Base-by-base conservation (phyloP, 92 coral and sea anemone genomes). In the Virgularia gustaviana region DNA sequence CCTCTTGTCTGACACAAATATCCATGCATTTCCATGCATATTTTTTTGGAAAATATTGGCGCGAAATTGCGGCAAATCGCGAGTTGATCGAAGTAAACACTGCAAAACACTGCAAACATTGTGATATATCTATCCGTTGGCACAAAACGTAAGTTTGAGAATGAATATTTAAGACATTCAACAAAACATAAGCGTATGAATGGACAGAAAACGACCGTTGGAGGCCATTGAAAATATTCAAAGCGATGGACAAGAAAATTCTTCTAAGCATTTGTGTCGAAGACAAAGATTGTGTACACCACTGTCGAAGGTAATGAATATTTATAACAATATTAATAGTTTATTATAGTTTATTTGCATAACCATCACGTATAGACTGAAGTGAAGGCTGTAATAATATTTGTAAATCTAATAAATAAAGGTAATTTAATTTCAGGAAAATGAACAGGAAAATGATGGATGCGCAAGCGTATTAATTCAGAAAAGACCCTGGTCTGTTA, bases 401-500 rank as follows among this genome's bases (percentile, higher is more conserved):
- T n/a, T n/a, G n/a, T n/a, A n/a, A n/a, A n/a, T n/a, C n/a, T n/a
- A n/a, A n/a, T n/a, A n/a, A n/a, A n/a, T n/a, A n/a, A n/a, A n/a
- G n/a, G n/a, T n/a, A n/a, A n/a, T n/a, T n/a, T n/a, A n/a, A n/a
- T n/a, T n/a, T n/a, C n/a, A n/a, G n/a, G n/a, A n/a, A n/a, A n/a
- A n/a, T n/a, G n/a, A n/a, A n/a, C n/a, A n/a, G n/a, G n/a, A n/a
- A n/a, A 16, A 41, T 41, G 49, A 9, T 41, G 49, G 9, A 9
- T 41, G 25, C 2, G 15, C 22, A 41, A 9, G 15, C 51, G 78
- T 41, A 9, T 41, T 41, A 16, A 41, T 41, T 9, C 9, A 38
- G 13, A 20, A n/a, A 34, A 37, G 28, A 8, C 73, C 45, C 19
- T 75, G 80, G 64, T 60, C 62, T 5, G 11, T n/a, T 7, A 70